Conservation (phyloP, 2,888 invertebrate species). For the Zeuzera pyrina region DNA sequence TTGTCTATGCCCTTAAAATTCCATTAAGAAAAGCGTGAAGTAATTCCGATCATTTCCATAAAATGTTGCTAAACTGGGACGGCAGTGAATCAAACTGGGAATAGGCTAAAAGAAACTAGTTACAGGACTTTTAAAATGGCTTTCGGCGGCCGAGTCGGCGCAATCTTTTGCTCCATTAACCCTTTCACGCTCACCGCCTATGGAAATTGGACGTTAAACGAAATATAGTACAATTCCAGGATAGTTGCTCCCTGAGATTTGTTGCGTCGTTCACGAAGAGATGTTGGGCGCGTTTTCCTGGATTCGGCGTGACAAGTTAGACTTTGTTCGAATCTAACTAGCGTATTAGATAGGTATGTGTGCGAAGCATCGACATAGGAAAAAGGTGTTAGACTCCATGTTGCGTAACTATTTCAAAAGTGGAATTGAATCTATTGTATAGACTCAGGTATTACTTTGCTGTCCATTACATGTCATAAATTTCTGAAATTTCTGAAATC, state of each 20-base stretch:
- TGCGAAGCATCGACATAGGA: background rate
- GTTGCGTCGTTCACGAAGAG: constrained; percentile 17
- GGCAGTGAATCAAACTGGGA: no score
- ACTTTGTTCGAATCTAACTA: background rate
- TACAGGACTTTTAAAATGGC: constrained; percentile 46
- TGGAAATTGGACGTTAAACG: constrained; percentile 70
- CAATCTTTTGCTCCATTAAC: constrained; percentile 71
- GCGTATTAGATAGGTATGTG: background rate
- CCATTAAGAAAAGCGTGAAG: no score
- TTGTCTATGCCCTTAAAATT: no score
- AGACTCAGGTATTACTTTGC: no score
- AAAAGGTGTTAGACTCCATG: no score
- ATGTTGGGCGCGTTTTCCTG: background rate
- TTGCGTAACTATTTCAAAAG: no score
- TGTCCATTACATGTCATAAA: no score
- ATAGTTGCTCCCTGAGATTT: constrained; percentile 53
- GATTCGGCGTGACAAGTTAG: background rate
- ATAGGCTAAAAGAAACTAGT: constrained; percentile 19
- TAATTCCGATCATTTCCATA: no score
- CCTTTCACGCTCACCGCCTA: constrained; percentile 67
- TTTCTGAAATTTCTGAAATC: no score
- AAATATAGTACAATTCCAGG: constrained; percentile 54
- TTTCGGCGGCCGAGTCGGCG: constrained; percentile 50
- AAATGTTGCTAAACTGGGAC: no score
- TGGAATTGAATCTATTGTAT: no score